These are phyloP conservation scores for Cyclophora punctaria DNA, from an alignment of 2,888 invertebrate genomes.

Conservation along the genomic window DNA sequence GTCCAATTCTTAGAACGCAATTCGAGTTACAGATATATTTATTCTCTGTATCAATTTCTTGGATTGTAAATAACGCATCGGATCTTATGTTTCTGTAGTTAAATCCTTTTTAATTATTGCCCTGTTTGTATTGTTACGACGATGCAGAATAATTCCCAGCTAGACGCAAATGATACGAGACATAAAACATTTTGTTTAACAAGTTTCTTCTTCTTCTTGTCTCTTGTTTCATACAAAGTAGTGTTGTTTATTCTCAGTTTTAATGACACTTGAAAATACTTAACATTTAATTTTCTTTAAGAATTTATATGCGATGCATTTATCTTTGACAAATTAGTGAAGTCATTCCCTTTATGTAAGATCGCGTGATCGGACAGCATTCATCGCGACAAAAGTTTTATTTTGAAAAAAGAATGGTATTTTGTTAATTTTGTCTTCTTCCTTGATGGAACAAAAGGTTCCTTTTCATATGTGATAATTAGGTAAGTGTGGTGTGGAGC, in stretches of 20 bases:
- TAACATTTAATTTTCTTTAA: too few relatives aligned
- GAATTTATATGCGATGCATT: too few relatives aligned
- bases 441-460: too few relatives aligned
- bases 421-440: too few relatives aligned
- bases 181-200: constrained; percentile 11
- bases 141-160: constrained; percentile 16
- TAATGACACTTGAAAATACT: not conserved
- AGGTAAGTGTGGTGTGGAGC: too few relatives aligned
- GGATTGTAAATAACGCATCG: constrained; percentile 36
- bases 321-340: too few relatives aligned
- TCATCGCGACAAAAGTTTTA: too few relatives aligned
- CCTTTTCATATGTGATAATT: too few relatives aligned
- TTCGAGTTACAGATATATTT: constrained; percentile 61
- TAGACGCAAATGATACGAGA: constrained; percentile 13
- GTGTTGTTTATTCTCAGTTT: constrained; percentile 1
- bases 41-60: constrained; percentile 64
- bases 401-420: too few relatives aligned
- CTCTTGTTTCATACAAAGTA: constrained; percentile 7
- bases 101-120: constrained; percentile 43
- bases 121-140: constrained; percentile 24
- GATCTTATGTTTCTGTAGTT: constrained; percentile 39
- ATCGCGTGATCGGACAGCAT: too few relatives aligned
- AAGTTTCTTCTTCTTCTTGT: too few relatives aligned
- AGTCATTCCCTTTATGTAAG: too few relatives aligned
- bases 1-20: constrained; percentile 59